Percentiles rank a stretch among this genome's conserved stretches.
phyloP scores from a whole-genome alignment of 2,797 vertebrate genomes.

The Poecile montanus region DNA sequence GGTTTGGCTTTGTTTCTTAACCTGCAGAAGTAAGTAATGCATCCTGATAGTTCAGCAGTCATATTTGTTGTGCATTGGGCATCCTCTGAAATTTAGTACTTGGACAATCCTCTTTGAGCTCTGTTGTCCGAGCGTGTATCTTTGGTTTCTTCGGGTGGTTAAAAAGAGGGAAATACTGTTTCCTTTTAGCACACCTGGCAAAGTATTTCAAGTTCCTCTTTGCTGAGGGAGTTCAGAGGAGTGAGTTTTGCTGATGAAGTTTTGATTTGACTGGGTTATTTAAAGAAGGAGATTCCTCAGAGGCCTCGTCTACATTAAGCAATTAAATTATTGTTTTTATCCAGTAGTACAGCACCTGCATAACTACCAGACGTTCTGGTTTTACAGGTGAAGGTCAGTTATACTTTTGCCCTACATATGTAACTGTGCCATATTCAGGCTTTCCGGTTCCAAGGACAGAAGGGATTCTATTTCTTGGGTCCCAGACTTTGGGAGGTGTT shows the following conservation, averaged over 20 bases:
- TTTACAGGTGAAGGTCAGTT: slow-evolving; percentile 51
- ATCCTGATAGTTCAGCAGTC: rapidly evolving
- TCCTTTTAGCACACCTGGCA: neutral
- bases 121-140: rapidly evolving
- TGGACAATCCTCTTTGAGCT: neutral
- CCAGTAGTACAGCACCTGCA: neutral
- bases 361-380: slow-evolving; percentile 42
- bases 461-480: neutral
- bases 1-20: neutral
- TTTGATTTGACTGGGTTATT: slow-evolving; percentile 41
- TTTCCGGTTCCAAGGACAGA: neutral
- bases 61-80: neutral
- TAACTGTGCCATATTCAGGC: neutral
- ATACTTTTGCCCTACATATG: slow-evolving; percentile 29
- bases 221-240: neutral
- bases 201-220: neutral
- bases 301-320: slow-evolving; percentile 37
- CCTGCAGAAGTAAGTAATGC: neutral
- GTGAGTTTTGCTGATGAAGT: neutral
- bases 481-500: neutral
- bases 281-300: slow-evolving; percentile 22
- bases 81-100: neutral
- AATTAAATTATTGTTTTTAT: slow-evolving; percentile 59
- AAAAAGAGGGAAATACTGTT: neutral
- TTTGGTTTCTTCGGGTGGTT: neutral